Evolutionary conservation across 2,888 invertebrate species (phyloP), one percentile per base, ranked within the genome.

Genomic region (Heliconius hortense): DNA sequence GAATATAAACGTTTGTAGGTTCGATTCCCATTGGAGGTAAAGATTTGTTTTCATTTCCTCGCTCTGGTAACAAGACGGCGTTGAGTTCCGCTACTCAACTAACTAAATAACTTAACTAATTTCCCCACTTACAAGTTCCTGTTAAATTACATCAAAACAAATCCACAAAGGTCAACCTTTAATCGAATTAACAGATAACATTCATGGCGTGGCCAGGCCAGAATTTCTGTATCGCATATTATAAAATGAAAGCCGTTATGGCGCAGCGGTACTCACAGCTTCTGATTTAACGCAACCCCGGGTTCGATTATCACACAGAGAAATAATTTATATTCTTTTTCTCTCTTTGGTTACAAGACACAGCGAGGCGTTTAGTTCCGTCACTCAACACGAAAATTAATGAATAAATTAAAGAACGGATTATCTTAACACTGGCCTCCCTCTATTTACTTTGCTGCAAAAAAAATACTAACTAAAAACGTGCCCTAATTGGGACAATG

Each of bases 401-500:
- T 31, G 31, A 31, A 31, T 8, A 31, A 39, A 39, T 13, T 39
- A 11, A 13, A 13, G 39, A 39, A 39, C 39, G 39, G 4, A 39
- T 2, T 3, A 2, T 39, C 39, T 39, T 39, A 39, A 13, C 39
- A 13, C 39, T 39, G 39, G 39, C 13, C 11, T 39, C 39, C 3
- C 13, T 13, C 39, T 39, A 13, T 0, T 0, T 11, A 39, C 39
- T 13, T 39, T 15, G 4, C 18, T 43, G 43, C 43, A 43, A 43
- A 43, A 43, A 43, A n/a, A 56, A 4, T 86, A 84, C 84, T 83
- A 48, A 76, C 77, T 80, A 86, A 88, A 91, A 91, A 90, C 83
- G 87, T 88, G 86, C 87, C 86, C 89, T 92, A 89, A 90, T 88
- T 86, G 86, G 85, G 84, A 85, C 88, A 88, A 15, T 39, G 15